Evolutionary conservation across 2,888 invertebrate genomes (phyloP).

Genomic region (Dicroscelio sp.): DNA sequence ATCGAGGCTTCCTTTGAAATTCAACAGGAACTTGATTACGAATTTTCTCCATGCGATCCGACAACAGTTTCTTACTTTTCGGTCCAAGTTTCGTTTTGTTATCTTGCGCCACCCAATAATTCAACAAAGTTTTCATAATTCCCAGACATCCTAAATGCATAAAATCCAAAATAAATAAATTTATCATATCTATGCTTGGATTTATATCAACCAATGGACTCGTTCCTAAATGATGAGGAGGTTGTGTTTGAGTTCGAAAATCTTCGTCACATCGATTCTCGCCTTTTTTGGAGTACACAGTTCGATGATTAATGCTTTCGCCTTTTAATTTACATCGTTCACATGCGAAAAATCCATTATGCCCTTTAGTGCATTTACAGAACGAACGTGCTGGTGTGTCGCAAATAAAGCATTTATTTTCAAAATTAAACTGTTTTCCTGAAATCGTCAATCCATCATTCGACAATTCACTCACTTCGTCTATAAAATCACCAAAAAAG

Average conservation of each 20-base stretch:
- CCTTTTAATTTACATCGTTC: constrained; percentile 17
- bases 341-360: constrained; percentile 19
- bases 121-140: constrained; percentile 5
- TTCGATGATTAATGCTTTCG: neutral
- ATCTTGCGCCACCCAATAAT: neutral
- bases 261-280: too few species aligned
- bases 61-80: neutral
- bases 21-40: neutral
- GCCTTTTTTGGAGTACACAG: too few species aligned
- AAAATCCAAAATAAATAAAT: constrained; percentile 19
- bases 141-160: constrained; percentile 41
- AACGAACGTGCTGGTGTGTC: constrained; percentile 46
- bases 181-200: constrained; percentile 19
- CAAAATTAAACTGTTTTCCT: neutral
- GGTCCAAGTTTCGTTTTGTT: neutral
- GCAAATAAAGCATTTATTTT: constrained; percentile 12
- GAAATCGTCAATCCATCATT: neutral
- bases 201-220: constrained; percentile 16
- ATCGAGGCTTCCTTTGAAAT: neutral
- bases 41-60: neutral
- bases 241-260: constrained; percentile 9
- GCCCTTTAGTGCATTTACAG: constrained; percentile 22
- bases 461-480: neutral
- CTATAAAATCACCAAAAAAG: constrained; percentile 3
- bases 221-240: neutral